phyloP scores from a whole-genome alignment of 1,140 invertebrate species.

The Macrosteles quadrilineatus region DNA sequence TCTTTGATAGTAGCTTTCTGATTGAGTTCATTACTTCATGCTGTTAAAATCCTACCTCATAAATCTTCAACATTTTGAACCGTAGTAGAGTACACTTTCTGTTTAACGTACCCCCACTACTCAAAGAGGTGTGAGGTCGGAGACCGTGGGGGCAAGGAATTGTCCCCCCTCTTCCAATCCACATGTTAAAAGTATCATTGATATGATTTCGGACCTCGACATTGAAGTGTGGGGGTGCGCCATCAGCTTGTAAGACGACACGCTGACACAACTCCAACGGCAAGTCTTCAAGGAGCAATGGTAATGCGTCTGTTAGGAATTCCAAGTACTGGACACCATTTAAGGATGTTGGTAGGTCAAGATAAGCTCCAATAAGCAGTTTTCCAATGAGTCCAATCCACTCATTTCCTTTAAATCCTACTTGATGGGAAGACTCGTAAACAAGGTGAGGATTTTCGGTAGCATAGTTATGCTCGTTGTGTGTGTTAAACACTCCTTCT shows the following conservation, averaged over 20 bases:
- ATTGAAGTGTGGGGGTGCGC: conserved; percentile 1
- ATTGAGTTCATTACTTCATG: neutral
- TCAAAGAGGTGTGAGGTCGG: conserved; percentile 49
- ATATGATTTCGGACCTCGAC: neutral
- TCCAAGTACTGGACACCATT: conserved; percentile 4
- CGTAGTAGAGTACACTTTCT: conserved; percentile 35
- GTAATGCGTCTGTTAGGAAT: neutral
- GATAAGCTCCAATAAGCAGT: neutral
- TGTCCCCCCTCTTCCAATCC: conserved; percentile 18
- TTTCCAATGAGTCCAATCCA: conserved; percentile 14
- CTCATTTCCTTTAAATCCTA: neutral
- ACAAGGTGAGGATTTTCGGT: conserved; percentile 3
- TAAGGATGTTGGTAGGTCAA: conserved; percentile 1
- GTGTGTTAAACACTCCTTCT: neutral
- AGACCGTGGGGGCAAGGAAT: conserved; percentile 38
- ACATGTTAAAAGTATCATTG: conserved; percentile 7
- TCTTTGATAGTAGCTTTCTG: conserved; percentile 35
- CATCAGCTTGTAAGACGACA: neutral
- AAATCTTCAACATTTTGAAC: no score
- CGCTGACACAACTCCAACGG: conserved; percentile 1
- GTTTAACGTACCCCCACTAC: conserved; percentile 50
- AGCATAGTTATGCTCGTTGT: conserved; percentile 1
- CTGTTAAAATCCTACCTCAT: no score
- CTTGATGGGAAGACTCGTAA: neutral
- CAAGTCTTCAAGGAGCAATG: neutral